Conservation (phyloP, 2,797 vertebrate genomes). For the Halcyon badia region DNA sequence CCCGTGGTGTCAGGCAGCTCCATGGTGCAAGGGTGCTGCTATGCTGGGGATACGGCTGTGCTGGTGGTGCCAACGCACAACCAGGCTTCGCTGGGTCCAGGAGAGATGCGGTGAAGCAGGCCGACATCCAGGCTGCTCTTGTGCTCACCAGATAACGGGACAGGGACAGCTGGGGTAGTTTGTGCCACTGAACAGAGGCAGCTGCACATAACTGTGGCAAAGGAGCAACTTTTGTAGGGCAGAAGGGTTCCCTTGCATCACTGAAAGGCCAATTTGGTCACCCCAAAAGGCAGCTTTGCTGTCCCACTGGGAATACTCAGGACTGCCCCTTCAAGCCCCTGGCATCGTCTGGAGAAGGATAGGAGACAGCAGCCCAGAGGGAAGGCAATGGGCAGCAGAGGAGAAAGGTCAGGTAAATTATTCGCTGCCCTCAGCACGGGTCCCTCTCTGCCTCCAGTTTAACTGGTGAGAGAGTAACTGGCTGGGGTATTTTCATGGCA, state of each 20-base stretch:
- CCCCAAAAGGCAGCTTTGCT: background rate
- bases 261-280: background rate
- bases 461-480: constrained; percentile 50
- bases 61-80: fast-evolving
- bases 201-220: fast-evolving
- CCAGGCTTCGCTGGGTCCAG: background rate
- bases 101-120: fast-evolving
- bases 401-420: constrained; percentile 47
- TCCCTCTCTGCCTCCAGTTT: background rate
- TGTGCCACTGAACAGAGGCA: background rate
- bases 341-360: background rate
- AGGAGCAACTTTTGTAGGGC: background rate
- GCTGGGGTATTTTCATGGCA: fast-evolving
- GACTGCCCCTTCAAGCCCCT: fast-evolving
- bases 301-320: background rate
- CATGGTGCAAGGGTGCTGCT: background rate
- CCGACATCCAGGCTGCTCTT: background rate
- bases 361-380: background rate
- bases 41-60: background rate
- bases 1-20: background rate
- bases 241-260: background rate
- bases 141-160: background rate
- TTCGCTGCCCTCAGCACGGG: fast-evolving
- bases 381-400: background rate
- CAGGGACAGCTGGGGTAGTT: background rate